phyloP scores from a whole-genome alignment of 2,113 vertebrate species.

The Neolamprologus variostigma region DNA sequence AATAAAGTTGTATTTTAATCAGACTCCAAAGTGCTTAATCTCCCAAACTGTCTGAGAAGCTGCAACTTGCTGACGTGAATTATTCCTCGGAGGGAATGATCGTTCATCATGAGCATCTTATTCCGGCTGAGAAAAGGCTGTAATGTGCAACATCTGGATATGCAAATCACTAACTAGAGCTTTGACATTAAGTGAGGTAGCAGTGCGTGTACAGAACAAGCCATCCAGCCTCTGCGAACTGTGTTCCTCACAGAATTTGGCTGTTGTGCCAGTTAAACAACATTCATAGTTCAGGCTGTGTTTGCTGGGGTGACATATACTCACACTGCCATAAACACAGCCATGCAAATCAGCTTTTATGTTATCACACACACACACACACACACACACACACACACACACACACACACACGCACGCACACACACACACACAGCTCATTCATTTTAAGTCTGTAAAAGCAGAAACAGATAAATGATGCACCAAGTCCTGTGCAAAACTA shows the following conservation, averaged over 20 bases:
- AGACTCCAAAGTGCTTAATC: background rate
- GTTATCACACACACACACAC: background rate
- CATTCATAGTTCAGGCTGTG: background rate
- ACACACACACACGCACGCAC: background rate
- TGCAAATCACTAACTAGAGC: constrained; percentile 13
- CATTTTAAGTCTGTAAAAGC: background rate
- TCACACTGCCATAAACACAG: background rate
- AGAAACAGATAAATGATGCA: background rate
- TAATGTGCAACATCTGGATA: constrained; percentile 51
- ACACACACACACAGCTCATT: background rate
- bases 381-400: no score
- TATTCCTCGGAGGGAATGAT: constrained; percentile 18
- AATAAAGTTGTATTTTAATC: background rate
- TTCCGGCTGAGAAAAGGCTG: constrained; percentile 14
- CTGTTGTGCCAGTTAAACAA: background rate
- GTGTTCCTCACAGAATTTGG: background rate
- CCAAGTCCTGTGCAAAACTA: background rate
- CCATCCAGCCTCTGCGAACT: background rate
- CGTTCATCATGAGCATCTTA: constrained; percentile 37
- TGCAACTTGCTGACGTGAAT: background rate
- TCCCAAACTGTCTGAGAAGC: background rate
- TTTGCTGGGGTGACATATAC: background rate
- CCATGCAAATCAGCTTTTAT: background rate
- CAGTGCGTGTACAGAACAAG: constrained; percentile 6
- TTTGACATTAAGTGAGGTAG: constrained; percentile 31